A percentile compares a stretch with the other conserved stretches of the same genome.
Evolutionary conservation across 2,113 vertebrate species (phyloP).

Genomic region (Struthio camelus): DNA sequence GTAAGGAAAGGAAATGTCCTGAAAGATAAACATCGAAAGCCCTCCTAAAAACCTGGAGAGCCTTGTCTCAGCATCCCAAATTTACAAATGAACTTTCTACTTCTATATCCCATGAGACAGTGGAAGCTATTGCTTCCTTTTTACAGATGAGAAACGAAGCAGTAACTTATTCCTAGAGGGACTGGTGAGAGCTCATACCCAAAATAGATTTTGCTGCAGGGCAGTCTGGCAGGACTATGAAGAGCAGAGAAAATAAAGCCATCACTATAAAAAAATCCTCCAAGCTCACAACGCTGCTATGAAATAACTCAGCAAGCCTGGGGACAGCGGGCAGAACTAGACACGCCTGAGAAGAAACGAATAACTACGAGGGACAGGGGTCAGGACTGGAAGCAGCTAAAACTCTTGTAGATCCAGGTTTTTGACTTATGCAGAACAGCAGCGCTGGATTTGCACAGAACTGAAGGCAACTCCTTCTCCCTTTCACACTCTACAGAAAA

Average conservation of each 20-base stretch:
- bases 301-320: neutral
- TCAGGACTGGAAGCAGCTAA: neutral
- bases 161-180: conserved; percentile 29
- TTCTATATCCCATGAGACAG: neutral
- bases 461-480: neutral
- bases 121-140: neutral
- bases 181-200: neutral
- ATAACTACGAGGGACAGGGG: neutral
- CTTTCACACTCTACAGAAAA: neutral
- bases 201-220: conserved; percentile 37
- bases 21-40: neutral
- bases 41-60: neutral
- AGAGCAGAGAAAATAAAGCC: neutral
- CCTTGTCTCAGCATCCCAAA: neutral
- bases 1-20: neutral
- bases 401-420: neutral
- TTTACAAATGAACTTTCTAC: conserved; percentile 6
- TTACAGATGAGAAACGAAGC: conserved; percentile 20
- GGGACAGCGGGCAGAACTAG: neutral
- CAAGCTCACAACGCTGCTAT: neutral
- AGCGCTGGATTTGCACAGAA: neutral
- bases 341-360: neutral
- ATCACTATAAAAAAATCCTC: conserved; percentile 24
- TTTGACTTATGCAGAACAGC: neutral
- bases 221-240: neutral